A percentile compares a stretch with the other conserved stretches of the same genome.
Evolutionary conservation across 2,797 vertebrate species (phyloP).

Genomic region (Margarornis squamiger): DNA sequence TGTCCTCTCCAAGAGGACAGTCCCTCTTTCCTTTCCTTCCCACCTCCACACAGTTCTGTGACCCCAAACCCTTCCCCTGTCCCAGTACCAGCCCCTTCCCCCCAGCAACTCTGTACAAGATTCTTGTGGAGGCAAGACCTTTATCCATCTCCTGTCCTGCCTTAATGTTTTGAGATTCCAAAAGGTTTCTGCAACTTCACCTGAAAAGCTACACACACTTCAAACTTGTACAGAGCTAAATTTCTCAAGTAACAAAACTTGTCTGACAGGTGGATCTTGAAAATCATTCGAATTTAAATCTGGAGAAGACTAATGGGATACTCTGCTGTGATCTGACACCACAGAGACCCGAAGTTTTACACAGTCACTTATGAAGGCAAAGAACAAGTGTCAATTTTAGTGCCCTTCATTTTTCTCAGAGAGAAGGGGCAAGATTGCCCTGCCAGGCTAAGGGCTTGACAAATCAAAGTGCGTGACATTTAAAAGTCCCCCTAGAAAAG

Average conservation of each 20-base stretch:
- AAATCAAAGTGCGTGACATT: no score
- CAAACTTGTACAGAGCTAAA: background rate
- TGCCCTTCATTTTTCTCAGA: no score
- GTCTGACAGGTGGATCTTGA: slow-evolving; percentile 5
- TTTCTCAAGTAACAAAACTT: background rate
- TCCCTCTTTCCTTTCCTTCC: background rate
- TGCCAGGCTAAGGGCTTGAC: no score
- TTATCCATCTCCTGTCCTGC: background rate
- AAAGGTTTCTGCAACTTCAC: background rate
- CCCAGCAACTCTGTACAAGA: background rate
- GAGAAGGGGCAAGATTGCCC: no score
- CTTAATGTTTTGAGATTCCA: background rate
- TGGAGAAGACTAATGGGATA: background rate
- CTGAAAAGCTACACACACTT: background rate
- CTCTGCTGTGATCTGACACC: background rate
- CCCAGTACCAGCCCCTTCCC: background rate
- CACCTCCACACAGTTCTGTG: background rate
- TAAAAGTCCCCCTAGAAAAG: no score
- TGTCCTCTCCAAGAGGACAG: background rate
- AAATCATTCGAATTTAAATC: slow-evolving; percentile 8
- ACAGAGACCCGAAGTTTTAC: background rate
- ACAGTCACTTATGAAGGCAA: background rate
- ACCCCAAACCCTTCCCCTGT: background rate
- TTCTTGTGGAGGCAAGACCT: background rate
- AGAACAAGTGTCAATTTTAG: background rate